A percentile compares a stretch with the other conserved stretches of the same genome.
These are phyloP conservation scores for Myzus persicae DNA, from an alignment of 1,140 invertebrate genomes.

Conservation along the genomic window DNA sequence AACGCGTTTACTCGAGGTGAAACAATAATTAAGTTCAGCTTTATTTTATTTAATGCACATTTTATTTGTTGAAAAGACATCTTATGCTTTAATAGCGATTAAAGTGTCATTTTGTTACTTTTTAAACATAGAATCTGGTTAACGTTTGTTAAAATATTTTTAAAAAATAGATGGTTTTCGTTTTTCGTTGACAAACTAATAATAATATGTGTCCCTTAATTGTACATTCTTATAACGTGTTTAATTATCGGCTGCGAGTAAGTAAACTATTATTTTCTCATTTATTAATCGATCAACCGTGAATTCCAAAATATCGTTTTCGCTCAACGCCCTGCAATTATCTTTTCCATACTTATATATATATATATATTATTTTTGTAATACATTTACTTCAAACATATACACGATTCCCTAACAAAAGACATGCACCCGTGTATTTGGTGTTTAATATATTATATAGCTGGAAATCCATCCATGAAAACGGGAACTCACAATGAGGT, in stretches of 20 bases:
- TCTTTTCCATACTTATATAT: not conserved
- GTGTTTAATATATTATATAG: not conserved
- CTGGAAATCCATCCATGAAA: slow-evolving; percentile 1
- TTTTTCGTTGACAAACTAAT: not conserved
- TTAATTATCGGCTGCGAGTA: not conserved
- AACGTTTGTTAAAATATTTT: not conserved
- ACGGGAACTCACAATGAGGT: not conserved
- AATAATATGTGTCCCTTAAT: not conserved
- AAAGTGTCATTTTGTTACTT: too few species aligned
- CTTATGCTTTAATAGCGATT: too few species aligned
- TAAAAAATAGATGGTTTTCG: not conserved
- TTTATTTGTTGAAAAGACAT: too few species aligned
- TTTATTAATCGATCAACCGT: not conserved
- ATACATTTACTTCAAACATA: not conserved
- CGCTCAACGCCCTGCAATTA: not conserved
- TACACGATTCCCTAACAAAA: not conserved
- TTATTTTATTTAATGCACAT: too few species aligned
- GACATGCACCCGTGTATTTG: not conserved
- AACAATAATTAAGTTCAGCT: too few species aligned
- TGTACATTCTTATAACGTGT: not conserved
- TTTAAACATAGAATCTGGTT: not conserved
- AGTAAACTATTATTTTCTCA: not conserved
- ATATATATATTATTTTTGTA: not conserved
- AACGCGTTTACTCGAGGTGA: too few species aligned
- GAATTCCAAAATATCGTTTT: not conserved